These are phyloP conservation scores for Macrosteles quadrilineatus DNA, from an alignment of 1,140 invertebrate species.

Conservation along the genomic window DNA sequence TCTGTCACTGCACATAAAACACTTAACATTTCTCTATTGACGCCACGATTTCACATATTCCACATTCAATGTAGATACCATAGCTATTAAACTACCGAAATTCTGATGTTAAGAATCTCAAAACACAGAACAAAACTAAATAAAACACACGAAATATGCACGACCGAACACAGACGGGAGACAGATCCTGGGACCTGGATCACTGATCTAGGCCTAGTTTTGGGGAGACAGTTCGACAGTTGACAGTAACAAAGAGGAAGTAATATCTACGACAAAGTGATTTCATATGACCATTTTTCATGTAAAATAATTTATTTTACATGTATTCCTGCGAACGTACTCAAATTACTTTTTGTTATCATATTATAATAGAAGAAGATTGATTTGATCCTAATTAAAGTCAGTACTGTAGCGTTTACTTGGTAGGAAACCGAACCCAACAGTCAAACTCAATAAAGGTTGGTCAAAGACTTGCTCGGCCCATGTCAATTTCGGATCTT, in stretches of 20 bases:
- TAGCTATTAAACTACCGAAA: no score
- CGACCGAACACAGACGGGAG: conserved; percentile 7
- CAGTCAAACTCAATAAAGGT: no score
- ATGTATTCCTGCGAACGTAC: no score
- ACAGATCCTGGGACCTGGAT: conserved; percentile 33
- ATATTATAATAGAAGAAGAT: no score
- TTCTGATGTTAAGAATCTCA: not conserved
- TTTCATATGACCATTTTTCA: no score
- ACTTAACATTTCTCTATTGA: not conserved
- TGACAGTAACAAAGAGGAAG: conserved; percentile 30
- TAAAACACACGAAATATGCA: conserved; percentile 22
- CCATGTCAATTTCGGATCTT: no score
- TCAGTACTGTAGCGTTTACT: no score
- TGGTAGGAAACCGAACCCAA: no score
- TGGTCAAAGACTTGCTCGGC: no score
- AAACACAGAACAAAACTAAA: not conserved
- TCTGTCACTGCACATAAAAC: conserved; percentile 31
- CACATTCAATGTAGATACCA: not conserved
- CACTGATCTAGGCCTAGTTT: conserved; percentile 38
- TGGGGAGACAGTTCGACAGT: conserved; percentile 26
- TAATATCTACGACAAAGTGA: not conserved
- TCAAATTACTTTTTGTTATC: no score
- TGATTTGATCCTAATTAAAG: no score
- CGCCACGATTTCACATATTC: not conserved
- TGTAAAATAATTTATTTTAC: no score